Base-by-base conservation (phyloP, 2,113 vertebrate genomes). In the Nerophis lumbriciformis region DNA sequence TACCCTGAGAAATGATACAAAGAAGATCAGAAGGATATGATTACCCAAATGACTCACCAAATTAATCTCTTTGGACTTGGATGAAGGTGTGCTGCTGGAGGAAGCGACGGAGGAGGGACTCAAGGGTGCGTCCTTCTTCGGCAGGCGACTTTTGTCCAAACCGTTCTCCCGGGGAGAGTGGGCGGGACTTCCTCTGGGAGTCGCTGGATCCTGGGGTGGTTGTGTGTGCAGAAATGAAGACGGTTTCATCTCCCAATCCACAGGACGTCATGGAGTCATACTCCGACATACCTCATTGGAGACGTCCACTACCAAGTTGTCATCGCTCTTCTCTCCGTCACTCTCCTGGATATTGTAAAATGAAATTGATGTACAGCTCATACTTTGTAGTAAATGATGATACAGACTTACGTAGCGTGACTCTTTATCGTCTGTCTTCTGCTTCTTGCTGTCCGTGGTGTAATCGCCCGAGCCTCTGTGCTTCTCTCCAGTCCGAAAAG, bases 371-470 rank as follows among this genome's bases (percentile, higher is more conserved):
- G n/a, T 6, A 8, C 0, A 8, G 13, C 15, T 54, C 3, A 14
- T 5, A n/a, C 10, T n/a, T 39, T 9, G 13, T 21, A 6, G 3
- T 36, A 38, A 37, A 39, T 16, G 8, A 39, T 7, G 2, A 8
- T 2, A 48, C 45, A 36, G 13, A 88, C 95, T 92, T 83, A 97
- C 95, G 0, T 97, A 97, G 81, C 93, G 95, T 62, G 93, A 87
- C 81, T 98, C 95, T 68, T 98, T 98, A 65, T 96, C 94, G 63
- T 95, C 94, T 1, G 93, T 97, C 85, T 96, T 97, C 88, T 95
- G 94, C 44, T 97, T 98, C 89, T 98, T 98, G 87, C 89, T 94
- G n/a, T 98, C 95, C n/a, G 94, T 93, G 37, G 94, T 91, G 78
- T 93, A 96, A 79, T 97, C 94, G 42, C 92, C 90, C 4, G 94